Evolutionary conservation across 2,113 vertebrate genomes (phyloP), one percentile per base, ranked within the genome.

Genomic region (Myotis lucifugus): DNA sequence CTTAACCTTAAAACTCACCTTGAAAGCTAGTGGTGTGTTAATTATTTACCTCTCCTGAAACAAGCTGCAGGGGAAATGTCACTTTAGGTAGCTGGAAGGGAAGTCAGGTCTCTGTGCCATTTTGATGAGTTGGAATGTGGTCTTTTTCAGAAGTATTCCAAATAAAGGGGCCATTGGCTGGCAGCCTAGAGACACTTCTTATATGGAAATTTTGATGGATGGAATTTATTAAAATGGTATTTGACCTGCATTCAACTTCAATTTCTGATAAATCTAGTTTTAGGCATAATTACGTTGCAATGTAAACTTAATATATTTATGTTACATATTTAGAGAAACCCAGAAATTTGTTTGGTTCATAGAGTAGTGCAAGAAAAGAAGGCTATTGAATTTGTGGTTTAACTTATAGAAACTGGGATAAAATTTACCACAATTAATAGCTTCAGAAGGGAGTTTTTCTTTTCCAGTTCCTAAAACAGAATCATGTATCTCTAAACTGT

Each of bases 241-340:
- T 88, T 96, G 90, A 94, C 69, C 70, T 93, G 74, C 67, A 37
- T 85, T 93, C 90, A 74, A 6, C 90, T 90, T 89, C 29, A 73
- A 0, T 91, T 97, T 94, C 85, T 78, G 78, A 85, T 61, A 93
- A 67, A 94, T 93, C 90, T 91, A 82, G 82, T 93, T 97, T 96
- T 82, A 85, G 92, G 90, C 83, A 61, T 88, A n/a, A 94, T 94
- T 93, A 37, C 59, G 7, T 93, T 88, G 90, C 92, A 85, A 76
- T 91, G 13, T 94, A 94, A 95, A 88, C 82, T 74, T 92, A 82
- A 52, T 90, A 77, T 46, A 52, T 90, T 92, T 93, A 76, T 94
- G 69, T 91, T 88, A 77, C n/a, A 91, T 52, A 78, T 77, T 77
- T 95, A 52, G 54, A 93, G 74, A 93, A 88, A 72, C 42, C n/a